Evolutionary conservation across 2,888 invertebrate species (phyloP).

Genomic region (Melitaea athalia): DNA sequence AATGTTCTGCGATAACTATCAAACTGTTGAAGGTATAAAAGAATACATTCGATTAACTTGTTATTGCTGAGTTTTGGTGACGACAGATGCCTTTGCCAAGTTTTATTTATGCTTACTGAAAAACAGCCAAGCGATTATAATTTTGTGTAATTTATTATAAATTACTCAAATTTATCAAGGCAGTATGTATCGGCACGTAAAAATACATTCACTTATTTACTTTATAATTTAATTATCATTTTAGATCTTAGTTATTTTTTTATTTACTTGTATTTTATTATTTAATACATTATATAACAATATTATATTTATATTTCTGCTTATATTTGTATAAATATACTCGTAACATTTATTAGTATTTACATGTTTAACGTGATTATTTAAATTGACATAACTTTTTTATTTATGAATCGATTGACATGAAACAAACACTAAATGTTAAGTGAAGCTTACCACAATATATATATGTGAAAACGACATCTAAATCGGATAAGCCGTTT

Average conservation of each 20-base stretch:
- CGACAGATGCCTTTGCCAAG: constrained; percentile 5
- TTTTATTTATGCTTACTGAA: neutral
- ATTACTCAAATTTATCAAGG: neutral
- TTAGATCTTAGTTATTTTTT: neutral
- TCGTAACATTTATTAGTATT: too few relatives aligned
- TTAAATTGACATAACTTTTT: too few relatives aligned
- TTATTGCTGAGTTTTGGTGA: constrained; percentile 1
- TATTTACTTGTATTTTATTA: neutral
- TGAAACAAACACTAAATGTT: too few relatives aligned
- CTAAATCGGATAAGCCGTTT: too few relatives aligned
- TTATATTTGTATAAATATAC: too few relatives aligned
- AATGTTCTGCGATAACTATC: constrained; percentile 61
- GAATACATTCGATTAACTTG: constrained; percentile 21
- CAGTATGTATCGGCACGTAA: neutral
- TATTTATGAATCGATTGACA: too few relatives aligned
- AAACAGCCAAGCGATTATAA: neutral
- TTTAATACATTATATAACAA: too few relatives aligned
- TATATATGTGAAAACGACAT: too few relatives aligned
- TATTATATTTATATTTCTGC: too few relatives aligned
- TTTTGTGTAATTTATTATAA: constrained; percentile 6
- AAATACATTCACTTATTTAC: constrained; percentile 5
- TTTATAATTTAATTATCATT: neutral
- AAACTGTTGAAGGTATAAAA: constrained; percentile 74
- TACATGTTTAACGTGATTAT: too few relatives aligned
- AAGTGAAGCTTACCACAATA: too few relatives aligned